Conservation (phyloP, 2,113 vertebrate genomes). For the Hypanus sabinus region DNA sequence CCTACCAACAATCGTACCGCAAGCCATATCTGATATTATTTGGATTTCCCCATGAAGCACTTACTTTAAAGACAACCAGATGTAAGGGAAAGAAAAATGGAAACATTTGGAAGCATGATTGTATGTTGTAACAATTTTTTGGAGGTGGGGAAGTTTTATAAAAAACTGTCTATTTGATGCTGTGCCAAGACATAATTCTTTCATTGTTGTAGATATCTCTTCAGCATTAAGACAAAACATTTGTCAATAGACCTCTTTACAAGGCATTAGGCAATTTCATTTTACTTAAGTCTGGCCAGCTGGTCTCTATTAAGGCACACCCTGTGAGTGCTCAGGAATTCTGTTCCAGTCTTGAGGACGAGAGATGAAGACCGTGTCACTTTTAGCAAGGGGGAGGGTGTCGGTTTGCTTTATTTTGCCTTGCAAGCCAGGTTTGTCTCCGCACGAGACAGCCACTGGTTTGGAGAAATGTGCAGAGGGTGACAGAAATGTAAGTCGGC, state of each 20-base stretch:
- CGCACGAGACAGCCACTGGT: neutral
- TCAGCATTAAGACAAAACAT: constrained; percentile 30
- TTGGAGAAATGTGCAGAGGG: neutral
- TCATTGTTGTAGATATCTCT: constrained; percentile 10
- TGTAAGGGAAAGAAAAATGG: neutral
- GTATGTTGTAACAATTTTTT: constrained; percentile 1
- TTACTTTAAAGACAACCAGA: constrained; percentile 37
- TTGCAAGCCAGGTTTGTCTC: constrained; percentile 18
- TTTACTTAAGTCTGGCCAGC: neutral
- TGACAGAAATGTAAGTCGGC: neutral
- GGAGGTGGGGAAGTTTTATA: neutral
- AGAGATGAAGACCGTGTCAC: neutral
- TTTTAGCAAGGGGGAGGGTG: neutral
- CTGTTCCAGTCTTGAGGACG: neutral
- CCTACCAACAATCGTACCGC: neutral
- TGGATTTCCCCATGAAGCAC: constrained; percentile 30
- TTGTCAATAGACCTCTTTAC: neutral
- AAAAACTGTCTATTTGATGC: neutral
- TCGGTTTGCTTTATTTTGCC: neutral
- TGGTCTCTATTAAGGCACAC: constrained; percentile 2
- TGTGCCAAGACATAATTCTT: neutral
- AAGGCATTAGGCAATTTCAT: constrained; percentile 23
- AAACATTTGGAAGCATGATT: constrained; percentile 18
- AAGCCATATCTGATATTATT: constrained; percentile 33
- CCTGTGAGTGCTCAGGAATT: neutral